A percentile compares a stretch with the other conserved stretches of the same genome.
phyloP scores from a whole-genome alignment of 1,140 invertebrate genomes.

The Drosophila varians region DNA sequence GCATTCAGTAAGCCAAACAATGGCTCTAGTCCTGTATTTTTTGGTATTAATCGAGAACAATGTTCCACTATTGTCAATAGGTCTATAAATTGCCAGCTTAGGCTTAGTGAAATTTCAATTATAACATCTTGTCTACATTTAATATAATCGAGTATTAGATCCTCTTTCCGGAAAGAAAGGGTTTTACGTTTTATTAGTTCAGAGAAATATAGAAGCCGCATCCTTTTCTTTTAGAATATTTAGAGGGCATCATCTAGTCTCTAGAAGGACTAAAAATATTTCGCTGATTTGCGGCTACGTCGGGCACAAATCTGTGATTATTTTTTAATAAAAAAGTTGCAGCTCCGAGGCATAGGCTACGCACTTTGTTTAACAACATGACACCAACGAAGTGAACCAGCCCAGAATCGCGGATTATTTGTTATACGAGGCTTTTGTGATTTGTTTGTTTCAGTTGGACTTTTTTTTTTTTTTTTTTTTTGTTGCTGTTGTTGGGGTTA shows the following conservation, averaged over 20 bases:
- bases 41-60: constrained; percentile 36
- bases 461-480: constrained; percentile 64
- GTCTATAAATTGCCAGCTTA: constrained; percentile 9
- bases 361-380: constrained; percentile 77
- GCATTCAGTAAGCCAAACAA: constrained; percentile 2
- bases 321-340: constrained; percentile 75
- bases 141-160: too few relatives aligned
- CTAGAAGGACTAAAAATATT: constrained; percentile 8
- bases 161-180: too few relatives aligned
- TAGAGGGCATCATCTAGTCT: constrained; percentile 19
- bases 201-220: too few relatives aligned
- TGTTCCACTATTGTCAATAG: constrained; percentile 11
- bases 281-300: constrained; percentile 40
- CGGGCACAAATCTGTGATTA: constrained; percentile 64
- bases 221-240: too few relatives aligned
- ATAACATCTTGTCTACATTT: constrained; percentile 11
- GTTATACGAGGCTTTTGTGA: constrained; percentile 64
- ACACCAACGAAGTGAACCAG: constrained; percentile 42
- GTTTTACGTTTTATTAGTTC: too few relatives aligned
- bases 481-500: constrained; percentile 57
- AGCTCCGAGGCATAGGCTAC: constrained; percentile 71
- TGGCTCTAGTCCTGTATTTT: constrained; percentile 21
- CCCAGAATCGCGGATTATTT: constrained; percentile 47
- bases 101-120: constrained; percentile 33
- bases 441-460: constrained; percentile 53